Percentiles rank a stretch among this genome's conserved stretches.
Evolutionary conservation across 2,888 invertebrate genomes (phyloP).

Genomic region (Celastrina argiolus): DNA sequence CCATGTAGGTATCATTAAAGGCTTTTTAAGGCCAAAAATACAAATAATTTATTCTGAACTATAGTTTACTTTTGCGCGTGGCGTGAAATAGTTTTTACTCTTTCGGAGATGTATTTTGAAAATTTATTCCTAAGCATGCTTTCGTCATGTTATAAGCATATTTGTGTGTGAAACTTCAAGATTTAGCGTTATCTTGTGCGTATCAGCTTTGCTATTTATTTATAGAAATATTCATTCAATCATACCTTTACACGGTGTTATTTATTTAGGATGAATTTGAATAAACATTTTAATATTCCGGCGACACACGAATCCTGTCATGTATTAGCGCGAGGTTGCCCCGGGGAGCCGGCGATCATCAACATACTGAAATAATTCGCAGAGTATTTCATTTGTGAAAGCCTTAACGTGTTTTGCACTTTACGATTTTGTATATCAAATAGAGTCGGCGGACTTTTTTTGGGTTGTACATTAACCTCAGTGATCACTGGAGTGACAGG

Average conservation of each 20-base stretch:
- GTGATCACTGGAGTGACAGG: background rate
- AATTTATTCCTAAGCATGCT: too few species aligned
- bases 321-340: slow-evolving; percentile 5
- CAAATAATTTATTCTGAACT: too few species aligned
- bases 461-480: background rate
- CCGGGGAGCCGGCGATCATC: slow-evolving; percentile 3
- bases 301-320: background rate
- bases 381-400: slow-evolving; percentile 5
- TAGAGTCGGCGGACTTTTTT: background rate
- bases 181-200: too few species aligned
- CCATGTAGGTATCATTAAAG: too few species aligned
- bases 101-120: too few species aligned
- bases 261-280: slow-evolving; percentile 4
- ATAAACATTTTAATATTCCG: slow-evolving; percentile 17
- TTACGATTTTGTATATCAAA: slow-evolving; percentile 5
- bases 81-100: too few species aligned
- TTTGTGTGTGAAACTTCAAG: too few species aligned
- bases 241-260: background rate
- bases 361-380: slow-evolving; percentile 11
- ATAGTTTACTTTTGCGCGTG: too few species aligned
- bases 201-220: too few species aligned
- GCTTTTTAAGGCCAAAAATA: too few species aligned
- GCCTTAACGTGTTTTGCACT: slow-evolving; percentile 19
- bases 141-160: too few species aligned
- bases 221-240: background rate